phyloP scores from a whole-genome alignment of 2,113 vertebrate genomes.

The Nibea coibor region DNA sequence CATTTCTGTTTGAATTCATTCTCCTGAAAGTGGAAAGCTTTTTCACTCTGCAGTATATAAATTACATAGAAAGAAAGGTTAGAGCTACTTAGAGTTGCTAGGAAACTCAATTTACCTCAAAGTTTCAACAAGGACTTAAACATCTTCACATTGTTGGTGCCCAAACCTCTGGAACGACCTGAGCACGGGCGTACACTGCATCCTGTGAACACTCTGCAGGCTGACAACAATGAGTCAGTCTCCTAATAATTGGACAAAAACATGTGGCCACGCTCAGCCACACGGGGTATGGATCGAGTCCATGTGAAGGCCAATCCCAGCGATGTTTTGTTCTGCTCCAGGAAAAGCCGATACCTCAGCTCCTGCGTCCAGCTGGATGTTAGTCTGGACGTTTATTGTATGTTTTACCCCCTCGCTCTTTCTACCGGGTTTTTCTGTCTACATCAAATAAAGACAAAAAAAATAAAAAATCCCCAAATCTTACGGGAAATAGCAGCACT shows the following conservation, averaged over 20 bases:
- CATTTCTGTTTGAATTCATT: not conserved
- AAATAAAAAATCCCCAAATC: slow-evolving; percentile 32
- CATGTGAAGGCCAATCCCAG: not conserved
- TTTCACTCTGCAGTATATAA: not conserved
- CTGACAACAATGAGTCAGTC: slow-evolving; percentile 2
- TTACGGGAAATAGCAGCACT: slow-evolving; percentile 43
- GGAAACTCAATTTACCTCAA: slow-evolving; percentile 3
- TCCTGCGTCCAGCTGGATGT: slow-evolving; percentile 35
- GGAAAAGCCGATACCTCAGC: slow-evolving; percentile 29
- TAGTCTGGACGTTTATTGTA: slow-evolving; percentile 54
- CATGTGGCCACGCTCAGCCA: not conserved
- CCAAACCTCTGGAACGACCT: not conserved
- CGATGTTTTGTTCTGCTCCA: not conserved
- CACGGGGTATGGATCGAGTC: not conserved
- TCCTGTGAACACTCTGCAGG: not conserved
- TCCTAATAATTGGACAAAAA: not conserved
- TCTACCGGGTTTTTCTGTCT: slow-evolving; percentile 19
- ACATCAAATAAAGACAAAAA: slow-evolving; percentile 50
- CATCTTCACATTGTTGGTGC: not conserved
- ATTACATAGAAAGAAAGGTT: not conserved
- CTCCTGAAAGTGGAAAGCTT: not conserved
- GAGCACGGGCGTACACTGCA: not conserved
- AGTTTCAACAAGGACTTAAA: slow-evolving; percentile 14
- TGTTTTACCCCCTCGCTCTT: slow-evolving; percentile 5
- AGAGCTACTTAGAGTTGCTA: no score